Evolutionary conservation across 2,888 invertebrate species (phyloP).

Genomic region (Macrosiphum euphorbiae): DNA sequence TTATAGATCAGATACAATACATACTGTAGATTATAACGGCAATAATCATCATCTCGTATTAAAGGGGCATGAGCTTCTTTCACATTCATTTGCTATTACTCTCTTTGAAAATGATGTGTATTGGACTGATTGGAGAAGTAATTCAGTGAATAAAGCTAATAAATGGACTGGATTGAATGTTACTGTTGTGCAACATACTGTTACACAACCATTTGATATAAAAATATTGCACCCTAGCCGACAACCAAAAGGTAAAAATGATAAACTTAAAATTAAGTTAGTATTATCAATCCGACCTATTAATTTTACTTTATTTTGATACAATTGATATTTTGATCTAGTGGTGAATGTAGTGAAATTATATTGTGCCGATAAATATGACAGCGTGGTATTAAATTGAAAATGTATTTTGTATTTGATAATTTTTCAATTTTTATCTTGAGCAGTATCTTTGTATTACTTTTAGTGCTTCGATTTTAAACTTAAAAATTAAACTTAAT

Average conservation of each 20-base stretch:
- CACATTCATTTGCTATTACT: conserved; percentile 91
- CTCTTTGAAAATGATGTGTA: conserved; percentile 89
- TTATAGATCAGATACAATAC: conserved; percentile 84
- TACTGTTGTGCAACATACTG: conserved; percentile 82
- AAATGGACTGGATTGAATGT: conserved; percentile 89
- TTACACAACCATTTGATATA: conserved; percentile 92
- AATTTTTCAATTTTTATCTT: background rate
- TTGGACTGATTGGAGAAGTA: conserved; percentile 95
- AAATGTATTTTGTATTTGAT: background rate
- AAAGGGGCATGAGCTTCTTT: conserved; percentile 80
- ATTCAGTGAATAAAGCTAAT: conserved; percentile 87
- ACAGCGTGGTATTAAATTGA: background rate
- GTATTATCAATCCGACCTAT: background rate
- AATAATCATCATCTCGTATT: conserved; percentile 79
- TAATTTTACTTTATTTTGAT: background rate
- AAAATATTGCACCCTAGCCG: conserved; percentile 84
- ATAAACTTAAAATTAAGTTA: background rate
- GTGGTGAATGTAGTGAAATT: background rate
- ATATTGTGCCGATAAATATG: background rate
- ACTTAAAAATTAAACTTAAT: no score
- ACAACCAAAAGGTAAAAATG: conserved; percentile 75
- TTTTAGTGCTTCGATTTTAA: background rate
- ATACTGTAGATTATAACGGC: conserved; percentile 87
- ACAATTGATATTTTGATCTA: background rate
- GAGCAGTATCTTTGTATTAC: background rate